Evolutionary conservation across 2,888 invertebrate species (phyloP).

Genomic region (Coremacera marginata): DNA sequence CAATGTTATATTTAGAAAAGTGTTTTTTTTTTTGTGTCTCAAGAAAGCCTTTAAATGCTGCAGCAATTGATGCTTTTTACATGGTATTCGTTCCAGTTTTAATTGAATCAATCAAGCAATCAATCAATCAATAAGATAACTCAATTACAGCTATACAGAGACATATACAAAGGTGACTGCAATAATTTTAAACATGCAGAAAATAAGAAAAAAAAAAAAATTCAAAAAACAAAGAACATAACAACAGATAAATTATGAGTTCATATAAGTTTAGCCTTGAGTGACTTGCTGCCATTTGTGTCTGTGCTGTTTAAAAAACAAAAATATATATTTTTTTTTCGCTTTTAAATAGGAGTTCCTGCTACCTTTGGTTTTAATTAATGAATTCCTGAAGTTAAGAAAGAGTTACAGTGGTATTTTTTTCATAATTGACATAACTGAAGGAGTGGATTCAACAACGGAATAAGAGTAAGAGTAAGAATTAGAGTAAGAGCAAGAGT

Average conservation of each 20-base stretch:
- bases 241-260: background rate
- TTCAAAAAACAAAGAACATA: background rate
- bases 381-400: background rate
- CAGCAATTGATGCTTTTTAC: background rate
- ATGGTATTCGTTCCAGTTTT: conserved; percentile 5
- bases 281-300: no score
- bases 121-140: conserved; percentile 24
- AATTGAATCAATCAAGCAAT: conserved; percentile 30
- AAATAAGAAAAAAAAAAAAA: background rate
- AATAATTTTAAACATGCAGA: background rate
- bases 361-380: background rate
- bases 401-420: no score
- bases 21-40: background rate
- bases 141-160: conserved; percentile 20
- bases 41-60: background rate
- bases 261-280: background rate
- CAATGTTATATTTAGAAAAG: background rate
- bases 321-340: background rate
- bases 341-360: background rate
- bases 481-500: no score
- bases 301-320: background rate
- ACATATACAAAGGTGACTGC: background rate
- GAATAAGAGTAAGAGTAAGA: no score
- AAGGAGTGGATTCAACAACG: no score
- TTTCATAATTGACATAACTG: no score